A percentile compares a stretch with the other conserved stretches of the same genome.
Conservation (phyloP, 2,113 vertebrate species). For the Seriola aureovittata region DNA sequence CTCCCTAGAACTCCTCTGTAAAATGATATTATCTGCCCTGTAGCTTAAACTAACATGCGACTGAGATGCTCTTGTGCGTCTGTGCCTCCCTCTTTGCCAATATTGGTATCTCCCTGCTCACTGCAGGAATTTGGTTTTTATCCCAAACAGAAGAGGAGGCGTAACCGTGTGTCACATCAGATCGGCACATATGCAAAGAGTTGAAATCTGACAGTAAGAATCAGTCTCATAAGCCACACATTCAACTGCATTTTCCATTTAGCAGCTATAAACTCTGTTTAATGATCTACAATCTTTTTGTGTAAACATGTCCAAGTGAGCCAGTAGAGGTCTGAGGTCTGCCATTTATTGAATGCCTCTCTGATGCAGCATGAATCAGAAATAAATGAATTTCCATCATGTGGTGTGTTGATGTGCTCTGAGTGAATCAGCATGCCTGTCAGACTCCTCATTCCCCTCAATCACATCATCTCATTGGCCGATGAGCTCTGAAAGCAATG, state of each 20-base stretch:
- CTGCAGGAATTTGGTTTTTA: neutral
- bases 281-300: constrained; percentile 22
- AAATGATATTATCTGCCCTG: constrained; percentile 34
- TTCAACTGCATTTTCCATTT: neutral
- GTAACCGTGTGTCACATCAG: neutral
- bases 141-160: neutral
- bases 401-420: constrained; percentile 23
- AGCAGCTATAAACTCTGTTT: neutral
- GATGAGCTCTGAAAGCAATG: neutral
- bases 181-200: neutral
- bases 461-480: constrained; percentile 24
- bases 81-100: constrained; percentile 10
- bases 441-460: neutral
- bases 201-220: neutral
- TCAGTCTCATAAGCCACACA: neutral
- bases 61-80: neutral
- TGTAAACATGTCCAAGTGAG: neutral
- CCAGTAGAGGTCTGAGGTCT: neutral
- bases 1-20: constrained; percentile 17
- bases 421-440: constrained; percentile 43
- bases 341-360: constrained; percentile 20
- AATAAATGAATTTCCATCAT: constrained; percentile 33
- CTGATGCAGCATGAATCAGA: constrained; percentile 20
- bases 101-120: constrained; percentile 2
- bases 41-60: constrained; percentile 2